phyloP scores from a whole-genome alignment of 2,113 vertebrate species.

The Hydropotes inermis region DNA sequence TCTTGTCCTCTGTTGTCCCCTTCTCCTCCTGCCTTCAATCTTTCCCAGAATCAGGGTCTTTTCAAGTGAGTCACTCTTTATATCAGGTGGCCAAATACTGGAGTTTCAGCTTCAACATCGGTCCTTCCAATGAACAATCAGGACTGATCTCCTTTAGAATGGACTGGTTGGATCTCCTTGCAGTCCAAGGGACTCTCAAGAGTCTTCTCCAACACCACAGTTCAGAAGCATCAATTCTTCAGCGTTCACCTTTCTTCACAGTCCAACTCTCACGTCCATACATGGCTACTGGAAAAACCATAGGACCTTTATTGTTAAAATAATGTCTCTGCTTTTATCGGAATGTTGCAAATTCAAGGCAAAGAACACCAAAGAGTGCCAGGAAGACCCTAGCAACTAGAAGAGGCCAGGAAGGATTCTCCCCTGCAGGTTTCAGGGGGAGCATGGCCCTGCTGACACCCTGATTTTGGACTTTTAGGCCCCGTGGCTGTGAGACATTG shows the following conservation, averaged over 20 bases:
- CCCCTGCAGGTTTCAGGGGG: not conserved
- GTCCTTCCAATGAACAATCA: not conserved
- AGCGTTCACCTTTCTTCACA: not conserved
- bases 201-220: not conserved
- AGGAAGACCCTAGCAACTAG: not conserved
- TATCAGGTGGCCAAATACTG: not conserved
- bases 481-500: not conserved
- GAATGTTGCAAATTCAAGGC: not conserved
- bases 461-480: not conserved
- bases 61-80: not conserved
- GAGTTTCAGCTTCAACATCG: not conserved
- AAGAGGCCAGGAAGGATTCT: not conserved
- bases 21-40: not conserved
- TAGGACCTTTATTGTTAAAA: not conserved
- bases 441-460: not conserved
- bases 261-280: not conserved
- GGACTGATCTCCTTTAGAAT: not conserved
- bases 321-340: not conserved
- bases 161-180: not conserved
- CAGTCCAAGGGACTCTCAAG: not conserved
- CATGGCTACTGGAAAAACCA: not conserved
- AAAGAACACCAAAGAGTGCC: fast-evolving
- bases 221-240: not conserved
- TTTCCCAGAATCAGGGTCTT: not conserved
- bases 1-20: not conserved